Base-by-base conservation (phyloP, 2,113 vertebrate species). In the Silurus glanis region DNA sequence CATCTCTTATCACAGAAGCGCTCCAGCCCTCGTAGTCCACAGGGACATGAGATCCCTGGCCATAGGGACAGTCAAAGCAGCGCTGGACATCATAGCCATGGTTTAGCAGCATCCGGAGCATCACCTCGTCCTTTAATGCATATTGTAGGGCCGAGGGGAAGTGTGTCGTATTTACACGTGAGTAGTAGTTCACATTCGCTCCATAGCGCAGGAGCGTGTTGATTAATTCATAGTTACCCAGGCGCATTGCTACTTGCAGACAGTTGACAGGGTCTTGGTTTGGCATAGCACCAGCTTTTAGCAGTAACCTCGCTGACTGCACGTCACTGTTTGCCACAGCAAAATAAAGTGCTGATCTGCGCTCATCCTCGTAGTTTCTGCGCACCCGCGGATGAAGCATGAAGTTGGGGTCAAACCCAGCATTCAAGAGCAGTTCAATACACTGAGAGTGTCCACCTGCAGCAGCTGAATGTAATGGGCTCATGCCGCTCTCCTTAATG, bases 181-280 rank as follows among this genome's bases (percentile, higher is more conserved):
- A 97, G 93, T 97, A 97, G 91, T 98, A 99, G 88, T 99, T 99
- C 37, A 98, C 98, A 0, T 99, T 98, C 81, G 97, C 96, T 9
- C 98, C 98, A 0, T 96, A 96, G 74, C 95, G 96, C 56, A 99
- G 96, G 89, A 99, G 90, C 0, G 95, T 94, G 83, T 93, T 95
- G 69, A 97, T 95, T 75, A 99, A 91, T 87, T 97, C 96, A 12
- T 98, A 97, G 92, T 97, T 97, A 89, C 96, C 97, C 93, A 97
- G 95, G 84, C 96, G 93, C 51, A 99, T 93, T 80, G 97, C 97
- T 85, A 97, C 92, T 82, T 99, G 98, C 53, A 99, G 94, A 89
- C 97, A 98, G 91, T 95, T 99, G 87, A 99, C 92, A 0, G 98
- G 97, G 89, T 99, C 98, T 90, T 99, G 98, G 91, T 99, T 99